Percentiles rank a stretch among this genome's conserved stretches.
phyloP scores from a whole-genome alignment of 2,797 vertebrate genomes.

The Poeciliopsis turneri region DNA sequence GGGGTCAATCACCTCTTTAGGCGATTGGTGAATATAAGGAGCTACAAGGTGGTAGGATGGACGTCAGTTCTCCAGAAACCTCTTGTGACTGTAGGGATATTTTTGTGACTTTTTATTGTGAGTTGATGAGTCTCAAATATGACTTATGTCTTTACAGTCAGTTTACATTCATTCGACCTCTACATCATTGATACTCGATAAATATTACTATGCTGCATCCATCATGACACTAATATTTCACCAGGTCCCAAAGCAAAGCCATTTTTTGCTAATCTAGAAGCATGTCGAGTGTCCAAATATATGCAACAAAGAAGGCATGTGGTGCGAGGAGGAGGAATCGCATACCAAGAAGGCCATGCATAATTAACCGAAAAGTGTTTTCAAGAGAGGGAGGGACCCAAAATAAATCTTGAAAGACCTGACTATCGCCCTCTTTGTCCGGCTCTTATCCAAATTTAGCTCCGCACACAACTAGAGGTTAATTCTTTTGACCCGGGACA shows the following conservation, averaged over 20 bases:
- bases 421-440: constrained; percentile 66
- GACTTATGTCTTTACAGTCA: too few relatives aligned
- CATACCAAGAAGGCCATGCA: constrained; percentile 67
- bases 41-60: too few relatives aligned
- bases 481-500: constrained; percentile 79
- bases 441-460: constrained; percentile 71
- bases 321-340: constrained; percentile 63
- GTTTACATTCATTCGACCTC: too few relatives aligned
- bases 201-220: too few relatives aligned
- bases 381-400: constrained; percentile 65
- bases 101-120: too few relatives aligned
- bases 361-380: constrained; percentile 74
- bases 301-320: constrained; percentile 67
- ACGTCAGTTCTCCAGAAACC: too few relatives aligned
- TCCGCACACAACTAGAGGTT: constrained; percentile 72
- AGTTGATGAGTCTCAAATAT: too few relatives aligned
- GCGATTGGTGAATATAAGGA: too few relatives aligned
- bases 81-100: too few relatives aligned
- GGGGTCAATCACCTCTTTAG: too few relatives aligned
- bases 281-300: constrained; percentile 65
- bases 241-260: constrained; percentile 44
- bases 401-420: constrained; percentile 70
- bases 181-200: too few relatives aligned
- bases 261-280: constrained; percentile 64
- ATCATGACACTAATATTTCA: background rate